A percentile compares a stretch with the other conserved stretches of the same genome.
phyloP scores from a whole-genome alignment of 1,140 invertebrate genomes.

The Zaprionus camerounensis region DNA sequence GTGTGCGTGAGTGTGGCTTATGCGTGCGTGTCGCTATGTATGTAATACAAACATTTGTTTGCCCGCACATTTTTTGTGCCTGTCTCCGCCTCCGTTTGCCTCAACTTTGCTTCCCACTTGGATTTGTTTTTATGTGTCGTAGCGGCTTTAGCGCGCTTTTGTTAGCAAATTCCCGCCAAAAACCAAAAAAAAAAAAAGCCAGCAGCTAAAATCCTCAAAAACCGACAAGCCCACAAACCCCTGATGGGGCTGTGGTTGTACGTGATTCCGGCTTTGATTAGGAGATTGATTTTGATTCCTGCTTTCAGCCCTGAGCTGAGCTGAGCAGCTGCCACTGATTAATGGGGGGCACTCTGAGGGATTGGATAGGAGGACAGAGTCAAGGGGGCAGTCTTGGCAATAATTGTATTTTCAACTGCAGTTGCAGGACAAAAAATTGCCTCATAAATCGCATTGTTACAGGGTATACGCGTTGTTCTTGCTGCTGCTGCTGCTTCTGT shows the following conservation, averaged over 20 bases:
- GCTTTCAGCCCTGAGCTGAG: background rate
- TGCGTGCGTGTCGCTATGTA: slow-evolving; percentile 65
- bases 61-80: slow-evolving; percentile 49
- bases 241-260: slow-evolving; percentile 66
- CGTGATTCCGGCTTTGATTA: slow-evolving; percentile 78
- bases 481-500: slow-evolving; percentile 2
- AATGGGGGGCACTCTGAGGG: background rate
- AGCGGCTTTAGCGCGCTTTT: slow-evolving; percentile 36
- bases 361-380: too few relatives aligned
- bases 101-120: slow-evolving; percentile 38
- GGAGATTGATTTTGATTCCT: slow-evolving; percentile 67
- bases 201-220: slow-evolving; percentile 12
- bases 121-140: slow-evolving; percentile 63
- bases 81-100: background rate
- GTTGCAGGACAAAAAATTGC: slow-evolving; percentile 41
- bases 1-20: slow-evolving; percentile 25
- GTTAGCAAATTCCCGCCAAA: slow-evolving; percentile 26
- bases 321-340: slow-evolving; percentile 7
- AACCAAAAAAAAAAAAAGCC: slow-evolving; percentile 23
- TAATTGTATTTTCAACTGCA: slow-evolving; percentile 78
- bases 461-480: background rate
- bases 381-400: slow-evolving; percentile 1
- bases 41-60: slow-evolving; percentile 75
- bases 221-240: slow-evolving; percentile 15
- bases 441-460: slow-evolving; percentile 57